A percentile compares a stretch with the other conserved stretches of the same genome.
phyloP scores from a whole-genome alignment of 2,888 invertebrate genomes.

The Stenolophus ochropezus region DNA sequence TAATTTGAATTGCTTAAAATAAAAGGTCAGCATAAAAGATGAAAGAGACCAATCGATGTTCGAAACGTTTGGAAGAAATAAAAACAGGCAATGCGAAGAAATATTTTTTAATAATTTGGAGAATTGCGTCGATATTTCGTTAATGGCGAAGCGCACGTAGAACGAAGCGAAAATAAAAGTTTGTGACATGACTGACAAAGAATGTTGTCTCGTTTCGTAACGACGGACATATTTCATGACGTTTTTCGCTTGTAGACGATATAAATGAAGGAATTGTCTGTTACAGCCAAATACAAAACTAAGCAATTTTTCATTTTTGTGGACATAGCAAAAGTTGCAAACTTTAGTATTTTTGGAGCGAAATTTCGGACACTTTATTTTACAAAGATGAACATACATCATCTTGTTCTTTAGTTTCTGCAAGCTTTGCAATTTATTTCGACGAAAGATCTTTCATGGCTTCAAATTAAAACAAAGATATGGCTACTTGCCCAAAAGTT shows the following conservation, averaged over 20 bases:
- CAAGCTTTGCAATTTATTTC: background rate
- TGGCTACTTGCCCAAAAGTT: too few relatives aligned
- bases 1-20: slow-evolving; percentile 26
- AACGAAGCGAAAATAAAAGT: slow-evolving; percentile 22
- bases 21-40: slow-evolving; percentile 19
- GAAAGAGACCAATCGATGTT: background rate
- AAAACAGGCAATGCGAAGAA: background rate
- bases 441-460: background rate
- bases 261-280: slow-evolving; percentile 42
- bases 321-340: slow-evolving; percentile 30
- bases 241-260: slow-evolving; percentile 22
- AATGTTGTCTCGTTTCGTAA: slow-evolving; percentile 30
- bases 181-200: slow-evolving; percentile 36
- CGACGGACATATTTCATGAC: slow-evolving; percentile 28
- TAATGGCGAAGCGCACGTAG: slow-evolving; percentile 9
- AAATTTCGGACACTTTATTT: slow-evolving; percentile 32
- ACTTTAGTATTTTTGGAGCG: slow-evolving; percentile 18
- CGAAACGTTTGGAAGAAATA: slow-evolving; percentile 3
- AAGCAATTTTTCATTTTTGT: slow-evolving; percentile 41
- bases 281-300: slow-evolving; percentile 11
- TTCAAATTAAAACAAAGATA: background rate
- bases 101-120: slow-evolving; percentile 28
- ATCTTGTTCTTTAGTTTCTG: slow-evolving; percentile 8
- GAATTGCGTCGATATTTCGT: slow-evolving; percentile 30
- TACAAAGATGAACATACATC: slow-evolving; percentile 24